Percentiles rank a stretch among this genome's conserved stretches.
Evolutionary conservation across 2,888 invertebrate species (phyloP).

Genomic region (Hirudinaria manillensis): DNA sequence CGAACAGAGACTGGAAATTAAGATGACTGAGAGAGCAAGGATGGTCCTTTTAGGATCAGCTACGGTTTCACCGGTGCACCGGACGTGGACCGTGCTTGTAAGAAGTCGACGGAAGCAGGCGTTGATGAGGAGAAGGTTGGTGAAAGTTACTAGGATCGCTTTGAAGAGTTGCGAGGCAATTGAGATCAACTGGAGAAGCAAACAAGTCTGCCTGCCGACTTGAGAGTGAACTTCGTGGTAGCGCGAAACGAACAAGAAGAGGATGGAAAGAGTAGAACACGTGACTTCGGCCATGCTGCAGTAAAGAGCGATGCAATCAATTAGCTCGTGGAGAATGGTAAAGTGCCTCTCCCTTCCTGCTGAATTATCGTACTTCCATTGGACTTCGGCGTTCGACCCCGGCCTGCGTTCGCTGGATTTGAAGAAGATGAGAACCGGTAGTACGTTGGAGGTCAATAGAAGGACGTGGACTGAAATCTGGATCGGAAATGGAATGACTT

Average conservation of each 20-base stretch:
- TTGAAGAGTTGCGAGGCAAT: conserved; percentile 10
- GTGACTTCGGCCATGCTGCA: conserved; percentile 14
- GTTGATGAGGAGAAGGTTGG: not conserved
- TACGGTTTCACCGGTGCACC: too few relatives aligned
- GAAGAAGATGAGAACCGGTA: conserved; percentile 21
- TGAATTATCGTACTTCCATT: not conserved
- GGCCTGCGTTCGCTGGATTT: not conserved
- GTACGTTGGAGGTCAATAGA: not conserved
- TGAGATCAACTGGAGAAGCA: not conserved
- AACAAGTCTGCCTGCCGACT: not conserved
- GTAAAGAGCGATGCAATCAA: conserved; percentile 10
- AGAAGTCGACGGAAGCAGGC: not conserved
- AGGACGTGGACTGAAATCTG: conserved; percentile 17
- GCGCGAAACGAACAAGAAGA: conserved; percentile 8
- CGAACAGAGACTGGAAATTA: not conserved
- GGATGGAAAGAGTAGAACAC: conserved; percentile 9
- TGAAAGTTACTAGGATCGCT: not conserved
- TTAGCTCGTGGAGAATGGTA: not conserved
- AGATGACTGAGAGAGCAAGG: not conserved
- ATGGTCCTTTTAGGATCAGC: too few relatives aligned
- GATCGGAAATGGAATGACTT: conserved; percentile 20
- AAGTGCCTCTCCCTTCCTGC: not conserved
- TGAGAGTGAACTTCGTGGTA: conserved; percentile 10
- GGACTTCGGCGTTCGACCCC: not conserved
- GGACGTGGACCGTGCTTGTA: too few relatives aligned